phyloP scores from a whole-genome alignment of 1,140 invertebrate genomes.

The Drosophila bipectinata region DNA sequence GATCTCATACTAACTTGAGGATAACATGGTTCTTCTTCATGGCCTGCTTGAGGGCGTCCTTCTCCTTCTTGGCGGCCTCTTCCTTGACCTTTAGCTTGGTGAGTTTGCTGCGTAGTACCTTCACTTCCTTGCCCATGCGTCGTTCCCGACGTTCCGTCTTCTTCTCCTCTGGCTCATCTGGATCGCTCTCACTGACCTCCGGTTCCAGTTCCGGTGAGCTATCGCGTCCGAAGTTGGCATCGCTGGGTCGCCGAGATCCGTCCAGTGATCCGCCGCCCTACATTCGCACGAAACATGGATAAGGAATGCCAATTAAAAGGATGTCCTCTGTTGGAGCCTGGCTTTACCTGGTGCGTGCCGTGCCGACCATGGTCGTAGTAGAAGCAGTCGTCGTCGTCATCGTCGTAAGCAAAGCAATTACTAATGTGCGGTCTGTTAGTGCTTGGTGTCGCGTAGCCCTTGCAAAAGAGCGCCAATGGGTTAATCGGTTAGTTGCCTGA shows the following conservation, averaged over 20 bases:
- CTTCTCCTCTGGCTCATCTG: constrained; percentile 90
- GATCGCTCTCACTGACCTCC: constrained; percentile 86
- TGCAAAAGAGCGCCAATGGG: constrained; percentile 68
- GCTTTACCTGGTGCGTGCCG: constrained; percentile 66
- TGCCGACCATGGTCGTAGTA: constrained; percentile 54
- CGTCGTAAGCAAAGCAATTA: constrained; percentile 82
- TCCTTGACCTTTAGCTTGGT: constrained; percentile 91
- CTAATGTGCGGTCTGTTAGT: constrained; percentile 79
- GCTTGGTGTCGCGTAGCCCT: constrained; percentile 69
- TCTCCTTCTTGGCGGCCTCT: constrained; percentile 90
- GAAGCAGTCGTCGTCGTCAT: constrained; percentile 66
- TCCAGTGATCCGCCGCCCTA: constrained; percentile 75
- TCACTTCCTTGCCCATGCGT: constrained; percentile 89
- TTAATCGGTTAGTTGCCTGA: constrained; percentile 59
- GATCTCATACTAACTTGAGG: constrained; percentile 85
- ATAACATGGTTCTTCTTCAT: constrained; percentile 91
- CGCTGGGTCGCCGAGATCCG: constrained; percentile 74
- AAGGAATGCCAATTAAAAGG: neutral
- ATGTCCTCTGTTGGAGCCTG: constrained; percentile 2
- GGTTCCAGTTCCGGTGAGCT: constrained; percentile 84
- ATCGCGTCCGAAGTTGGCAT: constrained; percentile 71
- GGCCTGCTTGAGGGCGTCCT: constrained; percentile 90
- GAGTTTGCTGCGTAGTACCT: constrained; percentile 91
- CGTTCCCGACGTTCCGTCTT: constrained; percentile 86
- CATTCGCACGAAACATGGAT: constrained; percentile 8